Evolutionary conservation across 2,113 vertebrate species (phyloP).

Genomic region (Dipodomys spectabilis): DNA sequence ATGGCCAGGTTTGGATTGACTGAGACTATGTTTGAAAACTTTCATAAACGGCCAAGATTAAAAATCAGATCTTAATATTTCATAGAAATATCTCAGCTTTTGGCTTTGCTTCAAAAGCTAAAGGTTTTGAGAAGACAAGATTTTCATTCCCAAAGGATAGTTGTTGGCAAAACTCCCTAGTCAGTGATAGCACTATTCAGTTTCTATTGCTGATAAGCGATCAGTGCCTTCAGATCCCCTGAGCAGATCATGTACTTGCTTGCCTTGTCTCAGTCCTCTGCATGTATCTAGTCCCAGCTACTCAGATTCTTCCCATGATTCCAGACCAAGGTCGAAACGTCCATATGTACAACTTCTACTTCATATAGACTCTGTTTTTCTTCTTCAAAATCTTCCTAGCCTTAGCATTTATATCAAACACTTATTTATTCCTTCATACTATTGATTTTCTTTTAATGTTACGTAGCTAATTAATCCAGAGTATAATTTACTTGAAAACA

Average conservation of each 20-base stretch:
- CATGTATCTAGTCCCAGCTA: neutral
- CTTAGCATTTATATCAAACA: neutral
- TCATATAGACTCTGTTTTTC: neutral
- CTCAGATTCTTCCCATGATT: neutral
- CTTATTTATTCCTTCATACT: neutral
- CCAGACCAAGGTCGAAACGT: neutral
- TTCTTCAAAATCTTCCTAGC: neutral
- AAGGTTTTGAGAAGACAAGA: neutral
- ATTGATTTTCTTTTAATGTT: constrained; percentile 8
- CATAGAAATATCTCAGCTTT: neutral
- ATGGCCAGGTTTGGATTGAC: neutral
- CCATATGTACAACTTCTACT: neutral
- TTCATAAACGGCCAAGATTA: neutral
- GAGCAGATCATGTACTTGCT: neutral
- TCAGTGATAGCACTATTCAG: neutral
- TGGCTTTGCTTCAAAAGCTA: neutral
- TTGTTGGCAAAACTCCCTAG: neutral
- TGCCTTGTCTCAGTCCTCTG: neutral
- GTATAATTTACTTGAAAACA: neutral
- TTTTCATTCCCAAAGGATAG: neutral
- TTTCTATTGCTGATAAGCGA: neutral
- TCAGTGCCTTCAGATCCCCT: neutral
- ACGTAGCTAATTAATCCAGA: neutral
- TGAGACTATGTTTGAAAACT: neutral
- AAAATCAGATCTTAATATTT: constrained; percentile 5